Evolutionary conservation across 2,797 vertebrate genomes (phyloP), one percentile per base, ranked within the genome.

Genomic region (Tapera naevia): DNA sequence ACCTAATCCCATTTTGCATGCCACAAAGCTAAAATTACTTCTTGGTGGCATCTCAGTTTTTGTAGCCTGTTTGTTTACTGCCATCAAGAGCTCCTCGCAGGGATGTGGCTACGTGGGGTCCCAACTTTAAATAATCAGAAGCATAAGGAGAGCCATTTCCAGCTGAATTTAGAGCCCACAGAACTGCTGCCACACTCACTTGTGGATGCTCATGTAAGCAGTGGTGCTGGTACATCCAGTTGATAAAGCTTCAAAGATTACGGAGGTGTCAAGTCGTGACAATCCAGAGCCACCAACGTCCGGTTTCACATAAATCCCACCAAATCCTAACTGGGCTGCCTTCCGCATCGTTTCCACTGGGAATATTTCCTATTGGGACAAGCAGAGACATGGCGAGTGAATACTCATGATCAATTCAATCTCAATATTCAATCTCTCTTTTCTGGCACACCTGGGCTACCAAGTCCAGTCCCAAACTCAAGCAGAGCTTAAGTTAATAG

Each of bases 181-280:
- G 22, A 48, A 53, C 8, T 65, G 30, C 25, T 18, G 51, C 24
- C 41, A 37, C 65, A 96, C 98, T 93, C 98, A 99, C 99, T 99
- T 99, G 98, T 99, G 99, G 96, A 99, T 99, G 94, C 99, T 99
- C 73, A 99, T 98, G 75, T 99, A 99, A 61, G 99, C 99, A 0
- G 99, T 99, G 81, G 99, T 99, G 98, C 99, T 99, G 96, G 98
- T 98, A 9, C 99, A 99, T 80, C 99, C 99, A 1, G 99, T 99
- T 32, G 99, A 99, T 84, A 99, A 97, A 72, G 99, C 99, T 95
- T 99, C 99, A 54, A 99, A 99, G 96, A 99, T 99, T 79, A 99
- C 33, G 1, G 98, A 98, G 6, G 99, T 98, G 94, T 99, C 99
- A 2, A 99, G 98, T 4, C 99, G 98, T 62, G 99, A 99, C 33